phyloP scores from a whole-genome alignment of 1,140 invertebrate genomes.

The Pantala flavescens region DNA sequence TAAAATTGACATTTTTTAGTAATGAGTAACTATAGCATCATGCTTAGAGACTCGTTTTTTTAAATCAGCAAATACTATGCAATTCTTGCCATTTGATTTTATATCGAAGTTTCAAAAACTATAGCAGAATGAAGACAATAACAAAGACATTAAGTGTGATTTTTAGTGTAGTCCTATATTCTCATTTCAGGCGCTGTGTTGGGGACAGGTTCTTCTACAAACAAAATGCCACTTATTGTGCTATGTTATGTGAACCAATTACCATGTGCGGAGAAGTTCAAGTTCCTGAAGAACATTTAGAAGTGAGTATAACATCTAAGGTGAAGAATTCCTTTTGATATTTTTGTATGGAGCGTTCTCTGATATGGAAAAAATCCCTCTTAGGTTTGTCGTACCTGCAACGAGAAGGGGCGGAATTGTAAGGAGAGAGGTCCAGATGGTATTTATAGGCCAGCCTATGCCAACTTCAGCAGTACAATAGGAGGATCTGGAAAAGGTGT shows the following conservation, averaged over 20 bases:
- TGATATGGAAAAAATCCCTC: not conserved
- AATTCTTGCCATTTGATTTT: no score
- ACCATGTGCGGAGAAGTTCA: constrained; percentile 91
- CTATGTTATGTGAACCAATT: constrained; percentile 65
- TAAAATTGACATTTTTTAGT: no score
- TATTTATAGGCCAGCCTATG: not conserved
- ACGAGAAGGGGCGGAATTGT: constrained; percentile 72
- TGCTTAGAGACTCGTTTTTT: no score
- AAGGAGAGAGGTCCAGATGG: constrained; percentile 33
- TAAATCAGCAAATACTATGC: no score
- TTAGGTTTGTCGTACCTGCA: constrained; percentile 74
- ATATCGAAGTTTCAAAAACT: no score
- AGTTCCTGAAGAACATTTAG: constrained; percentile 84
- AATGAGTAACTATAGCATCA: no score
- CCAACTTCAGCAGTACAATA: constrained; percentile 21
- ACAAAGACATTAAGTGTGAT: no score
- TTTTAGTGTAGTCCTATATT: no score
- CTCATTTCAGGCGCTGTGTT: constrained; percentile 74
- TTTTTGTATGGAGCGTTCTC: not conserved
- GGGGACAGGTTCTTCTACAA: constrained; percentile 73
- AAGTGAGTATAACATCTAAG: constrained; percentile 49
- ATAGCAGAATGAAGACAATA: no score
- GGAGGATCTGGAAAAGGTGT: constrained; percentile 54
- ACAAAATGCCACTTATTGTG: constrained; percentile 67
- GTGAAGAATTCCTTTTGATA: constrained; percentile 20